These are phyloP conservation scores for Baryphthengus martii DNA, from an alignment of 2,113 vertebrate genomes.

Conservation along the genomic window DNA sequence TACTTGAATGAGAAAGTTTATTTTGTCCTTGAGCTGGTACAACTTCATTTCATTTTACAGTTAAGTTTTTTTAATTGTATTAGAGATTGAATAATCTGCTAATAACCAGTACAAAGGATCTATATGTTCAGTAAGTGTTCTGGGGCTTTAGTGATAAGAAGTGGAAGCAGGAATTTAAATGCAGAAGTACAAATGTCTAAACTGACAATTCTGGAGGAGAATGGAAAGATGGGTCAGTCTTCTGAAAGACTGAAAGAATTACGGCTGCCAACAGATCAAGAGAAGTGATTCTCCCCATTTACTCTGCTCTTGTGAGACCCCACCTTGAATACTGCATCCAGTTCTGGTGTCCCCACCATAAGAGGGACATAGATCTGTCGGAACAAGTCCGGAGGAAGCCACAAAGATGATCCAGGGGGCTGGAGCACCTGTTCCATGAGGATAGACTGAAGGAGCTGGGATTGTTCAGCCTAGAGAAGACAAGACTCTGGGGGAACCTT, in stretches of 20 bases:
- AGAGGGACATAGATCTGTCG: too few relatives aligned
- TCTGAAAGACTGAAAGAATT: neutral
- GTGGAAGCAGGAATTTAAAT: neutral
- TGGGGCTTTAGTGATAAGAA: neutral
- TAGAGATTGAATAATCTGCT: neutral
- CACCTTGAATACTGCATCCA: too few relatives aligned
- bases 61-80: neutral
- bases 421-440: too few relatives aligned
- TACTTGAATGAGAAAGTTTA: rapidly evolving
- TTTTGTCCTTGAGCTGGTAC: neutral
- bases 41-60: neutral
- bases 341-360: too few relatives aligned
- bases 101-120: neutral
- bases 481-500: too few relatives aligned
- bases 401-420: too few relatives aligned
- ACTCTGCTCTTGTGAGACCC: too few relatives aligned
- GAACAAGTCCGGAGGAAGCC: too few relatives aligned
- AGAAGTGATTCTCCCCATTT: too few relatives aligned
- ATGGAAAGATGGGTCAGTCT: neutral
- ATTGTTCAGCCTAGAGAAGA: too few relatives aligned
- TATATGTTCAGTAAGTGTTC: neutral
- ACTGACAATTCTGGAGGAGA: neutral
- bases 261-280: too few relatives aligned
- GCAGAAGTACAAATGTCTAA: neutral
- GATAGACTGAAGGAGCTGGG: too few relatives aligned